Conservation (phyloP, 2,888 invertebrate genomes). For the Polymixis lichenea region DNA sequence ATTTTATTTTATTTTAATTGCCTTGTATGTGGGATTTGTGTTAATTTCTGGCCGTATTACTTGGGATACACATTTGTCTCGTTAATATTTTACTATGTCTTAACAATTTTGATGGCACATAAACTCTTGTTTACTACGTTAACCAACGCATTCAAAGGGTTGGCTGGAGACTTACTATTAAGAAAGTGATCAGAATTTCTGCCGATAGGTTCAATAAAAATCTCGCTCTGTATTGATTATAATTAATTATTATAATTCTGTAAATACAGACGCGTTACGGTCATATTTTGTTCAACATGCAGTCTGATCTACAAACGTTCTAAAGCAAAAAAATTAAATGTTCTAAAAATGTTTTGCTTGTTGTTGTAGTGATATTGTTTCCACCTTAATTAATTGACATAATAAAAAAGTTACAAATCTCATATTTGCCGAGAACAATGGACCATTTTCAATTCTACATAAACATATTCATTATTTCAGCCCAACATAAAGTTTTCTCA, state of each 20-base stretch:
- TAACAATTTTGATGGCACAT: constrained; percentile 32
- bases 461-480: background rate
- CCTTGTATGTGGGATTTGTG: constrained; percentile 40
- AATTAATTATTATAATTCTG: too few relatives aligned
- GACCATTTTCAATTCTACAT: background rate
- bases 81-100: constrained; percentile 47
- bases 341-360: too few relatives aligned
- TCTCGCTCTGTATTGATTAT: too few relatives aligned
- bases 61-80: constrained; percentile 24
- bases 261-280: too few relatives aligned
- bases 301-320: too few relatives aligned
- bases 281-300: too few relatives aligned
- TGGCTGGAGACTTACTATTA: background rate
- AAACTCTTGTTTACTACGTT: constrained; percentile 31
- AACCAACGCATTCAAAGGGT: background rate
- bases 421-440: background rate
- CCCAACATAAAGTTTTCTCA: background rate
- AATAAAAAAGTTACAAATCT: background rate
- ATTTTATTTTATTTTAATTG: constrained; percentile 27
- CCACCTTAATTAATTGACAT: background rate
- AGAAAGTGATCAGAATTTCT: too few relatives aligned
- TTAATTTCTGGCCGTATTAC: constrained; percentile 21
- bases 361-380: too few relatives aligned
- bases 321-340: too few relatives aligned
- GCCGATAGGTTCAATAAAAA: too few relatives aligned